Evolutionary conservation across 2,797 vertebrate species (phyloP), one percentile per base, ranked within the genome.

Genomic region (Malurus splendens): DNA sequence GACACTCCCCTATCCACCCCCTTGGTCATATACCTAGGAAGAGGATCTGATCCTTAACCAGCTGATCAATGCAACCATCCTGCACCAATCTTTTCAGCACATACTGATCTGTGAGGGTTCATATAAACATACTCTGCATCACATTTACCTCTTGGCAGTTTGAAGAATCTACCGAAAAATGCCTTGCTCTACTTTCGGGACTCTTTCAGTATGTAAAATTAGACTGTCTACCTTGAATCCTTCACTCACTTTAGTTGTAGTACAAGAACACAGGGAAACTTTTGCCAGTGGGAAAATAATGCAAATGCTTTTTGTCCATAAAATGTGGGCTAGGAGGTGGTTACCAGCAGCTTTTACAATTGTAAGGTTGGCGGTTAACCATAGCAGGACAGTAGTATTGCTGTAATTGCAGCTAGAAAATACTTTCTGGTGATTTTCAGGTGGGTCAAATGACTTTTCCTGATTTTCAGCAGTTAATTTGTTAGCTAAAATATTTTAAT

Each of bases 261-360:
- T 51, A 25, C 67, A 88, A 93, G 78, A 90, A 90, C 39, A 36
- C 32, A 36, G 60, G 51, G 57, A 64, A 87, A 72, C 75, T 82
- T 90, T 74, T 71, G 79, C 83, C 94, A 57, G 71, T 77, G 90
- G 86, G 60, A 94, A 89, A 95, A 91, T 73, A 86, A 79, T 3
- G 10, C 44, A 52, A 86, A 95, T 86, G 44, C 62, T 89, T 67
- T 54, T 90, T 84, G 57, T 74, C 74, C 64, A 44, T 89, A 87
- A 86, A 90, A 77, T 65, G 6, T 1, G 8, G 30, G 47, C 33
- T 33, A 38, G 75, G n/a, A 90, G 27, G 47, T 79, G 51, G 36
- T 55, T 52, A 28, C 52, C 76, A 90, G 12, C 44, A 59, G 57
- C 66, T 55, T 20, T 68, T 62, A 45, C 60, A 24, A 1, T 22